Base-by-base conservation (phyloP, 2,888 invertebrate genomes). In the Tenthredo distinguenda region DNA sequence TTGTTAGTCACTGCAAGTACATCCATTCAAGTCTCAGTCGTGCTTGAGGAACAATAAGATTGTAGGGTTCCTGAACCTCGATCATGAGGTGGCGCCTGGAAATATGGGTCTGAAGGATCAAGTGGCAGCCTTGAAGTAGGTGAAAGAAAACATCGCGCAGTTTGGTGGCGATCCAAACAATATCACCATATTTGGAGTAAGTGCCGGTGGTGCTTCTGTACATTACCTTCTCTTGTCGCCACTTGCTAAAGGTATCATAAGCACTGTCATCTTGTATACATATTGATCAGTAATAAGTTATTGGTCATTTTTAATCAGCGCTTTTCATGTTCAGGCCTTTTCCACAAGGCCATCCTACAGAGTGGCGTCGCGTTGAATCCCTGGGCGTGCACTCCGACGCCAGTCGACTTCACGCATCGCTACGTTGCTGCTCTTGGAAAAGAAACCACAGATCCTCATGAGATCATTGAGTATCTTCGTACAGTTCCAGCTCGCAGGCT, bases 51-150 rank as follows among this genome's bases (percentile, higher is more conserved):
- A 71, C 15, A 71, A 84, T 85, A 18, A 18, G 62, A 26, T 21
- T 37, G 0, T 84, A 91, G 91, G 91, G 18, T 92, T 92, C 82
- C 85, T 92, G 10, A 91, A 91, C 85, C 87, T 92, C 87, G 89
- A 87, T 1, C 86, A 91, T 12, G 85, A 89, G 58, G 87, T 86
- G 6, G 92, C 91, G n/a, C 18, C 89, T 10, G 92, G 92, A 18
- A 92, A 92, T 86, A 89, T 90, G 79, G 92, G 89, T 0, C 40
- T 92, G 21, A 92, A 92, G 37, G 92, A 92, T 84, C 86, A 90
- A 85, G 85, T 91, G 6, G 87, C 86, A 4, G 92, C 90, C 7
- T 86, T 92, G 71, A 87, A 88, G 65, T 92, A 92, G 92, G 85
- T 92, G 0, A 87, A 90, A 43, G 89, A 91, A 47, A 92, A 92